Evolutionary conservation across 2,113 vertebrate genomes (phyloP), one percentile per base, ranked within the genome.

Genomic region (Microcebus griseorufus): DNA sequence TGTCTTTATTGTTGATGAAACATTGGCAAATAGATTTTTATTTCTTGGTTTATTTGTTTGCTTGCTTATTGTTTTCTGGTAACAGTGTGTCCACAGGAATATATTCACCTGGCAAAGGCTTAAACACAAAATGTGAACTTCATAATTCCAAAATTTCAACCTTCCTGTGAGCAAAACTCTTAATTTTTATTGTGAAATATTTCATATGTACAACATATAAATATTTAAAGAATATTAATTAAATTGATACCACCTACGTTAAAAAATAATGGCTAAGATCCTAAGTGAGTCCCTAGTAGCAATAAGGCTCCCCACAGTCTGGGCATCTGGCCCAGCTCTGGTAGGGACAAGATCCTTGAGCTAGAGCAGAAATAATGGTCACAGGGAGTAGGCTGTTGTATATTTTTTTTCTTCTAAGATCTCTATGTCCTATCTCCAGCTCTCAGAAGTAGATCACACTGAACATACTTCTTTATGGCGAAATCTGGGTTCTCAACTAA

Each of bases 221-320:
- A 82, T 80, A 25, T 67, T 85, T 86, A 37, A 60, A 88, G 67
- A 92, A 45, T 78, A 70, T 92, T 94, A 95, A 85, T 84, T 85
- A 73, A 79, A 72, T 76, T 88, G 17, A 92, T 51, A 67, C 23
- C 58, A 82, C 39, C 29, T 85, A 34, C 16, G 9, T 76, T 86
- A 95, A 81, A 48, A 92, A 88, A 89, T 65, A 88, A 91, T 85
- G 60, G 65, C 22, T n/a, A 88, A 93, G 37, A 55, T 55, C 20
- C n/a, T 72, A 18, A 69, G 5, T 76, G 45, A 92, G 6, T 83
- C 42, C 14, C 22, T 94, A 60, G 45, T 51, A 75, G 32, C 13
- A 80, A 37, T 75, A 85, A 96, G 13, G 4, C 58, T 94, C 84
- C 85, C 88, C 51, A 51, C 4, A 76, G 6, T 92, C 67, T 86